Conservation (phyloP, 1,140 invertebrate species). For the Chionoecetes opilio region DNA sequence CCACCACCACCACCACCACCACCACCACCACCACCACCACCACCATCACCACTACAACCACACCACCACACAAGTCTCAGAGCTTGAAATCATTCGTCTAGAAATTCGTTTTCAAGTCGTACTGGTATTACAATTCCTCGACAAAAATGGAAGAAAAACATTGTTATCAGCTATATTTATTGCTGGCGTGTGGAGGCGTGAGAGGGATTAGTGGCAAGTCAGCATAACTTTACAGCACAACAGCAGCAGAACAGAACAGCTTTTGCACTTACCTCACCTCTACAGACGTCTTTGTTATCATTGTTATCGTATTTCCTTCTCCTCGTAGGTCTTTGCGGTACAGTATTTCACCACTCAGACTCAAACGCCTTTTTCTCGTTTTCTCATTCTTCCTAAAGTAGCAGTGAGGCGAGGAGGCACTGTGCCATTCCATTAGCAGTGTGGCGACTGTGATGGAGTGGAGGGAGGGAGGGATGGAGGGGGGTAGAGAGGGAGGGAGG, state of each 20-base stretch:
- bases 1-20: no score
- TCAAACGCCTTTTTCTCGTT: background rate
- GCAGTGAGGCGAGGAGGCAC: background rate
- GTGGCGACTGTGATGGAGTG: background rate
- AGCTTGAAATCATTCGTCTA: background rate
- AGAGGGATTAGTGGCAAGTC: background rate
- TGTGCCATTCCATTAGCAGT: background rate
- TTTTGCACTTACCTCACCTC: background rate
- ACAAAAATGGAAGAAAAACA: background rate
- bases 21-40: no score
- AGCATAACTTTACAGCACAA: no score
- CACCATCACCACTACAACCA: no score
- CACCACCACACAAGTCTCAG: background rate
- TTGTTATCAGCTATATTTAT: constrained; percentile 2
- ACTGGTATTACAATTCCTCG: background rate
- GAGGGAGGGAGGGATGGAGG: background rate
- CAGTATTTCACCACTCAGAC: background rate
- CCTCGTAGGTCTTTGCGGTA: background rate
- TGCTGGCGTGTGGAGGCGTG: background rate
- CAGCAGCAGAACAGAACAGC: background rate
- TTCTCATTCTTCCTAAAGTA: background rate
- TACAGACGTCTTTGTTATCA: background rate
- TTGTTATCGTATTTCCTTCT: background rate
- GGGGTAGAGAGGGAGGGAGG: background rate
- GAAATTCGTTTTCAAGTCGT: background rate